Conservation (phyloP, 2,888 invertebrate genomes). For the Aplocera efformata region DNA sequence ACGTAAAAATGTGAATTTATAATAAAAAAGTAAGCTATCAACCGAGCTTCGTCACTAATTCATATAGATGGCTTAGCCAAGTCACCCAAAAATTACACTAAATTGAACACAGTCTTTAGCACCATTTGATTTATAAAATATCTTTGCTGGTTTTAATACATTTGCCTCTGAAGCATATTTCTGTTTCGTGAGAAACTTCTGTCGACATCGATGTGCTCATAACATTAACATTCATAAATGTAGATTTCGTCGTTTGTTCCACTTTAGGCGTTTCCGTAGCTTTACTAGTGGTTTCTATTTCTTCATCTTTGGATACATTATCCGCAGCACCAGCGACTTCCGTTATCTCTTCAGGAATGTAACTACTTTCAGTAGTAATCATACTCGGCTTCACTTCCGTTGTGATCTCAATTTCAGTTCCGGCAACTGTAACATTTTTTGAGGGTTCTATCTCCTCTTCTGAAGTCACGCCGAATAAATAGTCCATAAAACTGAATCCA, state of each 20-base stretch:
- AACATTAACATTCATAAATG: conserved; percentile 75
- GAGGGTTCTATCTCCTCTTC: conserved; percentile 41
- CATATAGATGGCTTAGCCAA: conserved; percentile 1
- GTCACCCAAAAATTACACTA: conserved; percentile 16
- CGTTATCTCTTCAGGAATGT: conserved; percentile 71
- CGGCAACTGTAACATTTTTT: conserved; percentile 35
- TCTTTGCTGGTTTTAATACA: conserved; percentile 85
- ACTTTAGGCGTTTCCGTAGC: conserved; percentile 37
- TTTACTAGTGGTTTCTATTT: conserved; percentile 22
- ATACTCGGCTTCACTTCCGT: conserved; percentile 48
- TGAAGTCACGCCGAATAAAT: conserved; percentile 62
- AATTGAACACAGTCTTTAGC: conserved; percentile 64
- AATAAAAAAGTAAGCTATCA: too few species aligned
- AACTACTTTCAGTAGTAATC: conserved; percentile 58
- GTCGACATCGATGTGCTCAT: conserved; percentile 89
- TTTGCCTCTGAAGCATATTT: conserved; percentile 92
- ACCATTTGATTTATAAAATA: conserved; percentile 55
- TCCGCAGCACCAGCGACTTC: conserved; percentile 31
- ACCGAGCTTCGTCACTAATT: conserved; percentile 5
- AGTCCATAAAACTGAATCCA: conserved; percentile 63
- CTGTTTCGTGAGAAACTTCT: conserved; percentile 91
- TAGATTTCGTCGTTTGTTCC: conserved; percentile 57
- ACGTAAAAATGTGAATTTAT: too few species aligned
- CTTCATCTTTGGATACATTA: conserved; percentile 26
- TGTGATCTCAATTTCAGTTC: conserved; percentile 38